These are phyloP conservation scores for Drosophila bunnanda DNA, from an alignment of 2,888 invertebrate genomes.

Conservation along the genomic window DNA sequence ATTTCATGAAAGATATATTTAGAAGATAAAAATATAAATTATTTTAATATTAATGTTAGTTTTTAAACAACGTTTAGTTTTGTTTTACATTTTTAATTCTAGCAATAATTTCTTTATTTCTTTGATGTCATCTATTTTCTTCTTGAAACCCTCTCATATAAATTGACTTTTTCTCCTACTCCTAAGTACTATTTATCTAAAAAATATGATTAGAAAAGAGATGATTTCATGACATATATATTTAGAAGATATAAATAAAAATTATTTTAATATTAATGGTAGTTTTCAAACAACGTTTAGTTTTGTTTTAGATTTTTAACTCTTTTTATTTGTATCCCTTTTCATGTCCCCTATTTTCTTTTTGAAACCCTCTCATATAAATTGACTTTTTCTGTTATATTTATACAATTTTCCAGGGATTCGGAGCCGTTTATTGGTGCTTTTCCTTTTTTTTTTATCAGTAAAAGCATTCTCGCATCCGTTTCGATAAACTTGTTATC, in stretches of 20 bases:
- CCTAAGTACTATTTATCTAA: not conserved
- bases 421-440: slow-evolving; percentile 10
- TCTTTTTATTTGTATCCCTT: too few relatives aligned
- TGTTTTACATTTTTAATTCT: too few relatives aligned
- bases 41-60: too few relatives aligned
- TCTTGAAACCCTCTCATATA: not conserved
- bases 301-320: too few relatives aligned
- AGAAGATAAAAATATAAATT: too few relatives aligned
- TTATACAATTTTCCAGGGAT: slow-evolving; percentile 20
- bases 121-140: not conserved
- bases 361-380: not conserved
- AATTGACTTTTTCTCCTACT: slow-evolving; percentile 16
- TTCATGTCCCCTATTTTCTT: not conserved
- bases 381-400: slow-evolving; percentile 12
- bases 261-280: too few relatives aligned
- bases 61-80: too few relatives aligned
- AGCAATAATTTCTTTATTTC: too few relatives aligned
- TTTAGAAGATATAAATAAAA: too few relatives aligned
- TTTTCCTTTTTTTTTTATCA: slow-evolving; percentile 6
- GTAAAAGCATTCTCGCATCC: slow-evolving; percentile 7
- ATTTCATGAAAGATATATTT: too few relatives aligned
- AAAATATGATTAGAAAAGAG: not conserved
- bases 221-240: too few relatives aligned
- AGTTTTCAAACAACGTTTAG: too few relatives aligned
- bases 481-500: slow-evolving; percentile 29